Evolutionary conservation across 2,113 vertebrate genomes (phyloP), one percentile per base, ranked within the genome.

Genomic region (Xerus inauris): DNA sequence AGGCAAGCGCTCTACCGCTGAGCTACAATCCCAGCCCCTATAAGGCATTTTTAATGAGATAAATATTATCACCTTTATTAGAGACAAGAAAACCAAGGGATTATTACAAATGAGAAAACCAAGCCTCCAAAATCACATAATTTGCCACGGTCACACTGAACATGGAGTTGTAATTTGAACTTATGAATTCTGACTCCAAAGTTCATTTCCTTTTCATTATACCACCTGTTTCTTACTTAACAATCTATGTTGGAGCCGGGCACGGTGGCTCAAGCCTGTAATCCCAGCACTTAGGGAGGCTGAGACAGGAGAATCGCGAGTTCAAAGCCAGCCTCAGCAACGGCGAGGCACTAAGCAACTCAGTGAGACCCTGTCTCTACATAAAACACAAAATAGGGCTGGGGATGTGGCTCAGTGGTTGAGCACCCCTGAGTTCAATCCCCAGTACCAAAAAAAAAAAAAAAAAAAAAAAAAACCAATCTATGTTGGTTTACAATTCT

Each of bases 31-130:
- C 49, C 13, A 51, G 49, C 49, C 12, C 79, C 26, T 42, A 84
- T 42, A 49, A 92, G 87, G 13, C 32, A 73, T 35, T 81, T 85
- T 67, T 89, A 88, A 87, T 65, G 38, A 65, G 49, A 17, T 47
- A 83, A 67, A 11, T 85, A 88, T 64, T 79, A 65, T 65, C 30
- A 93, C 12, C 42, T 81, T 87, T 73, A 88, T 9, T 80, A 45
- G 6, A 79, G 40, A 73, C 6, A 89, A 95, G 30, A 94, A 91
- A 87, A 94, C 32, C 26, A 40, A 75, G 13, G 3, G 32, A 76
- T 57, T 93, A 75, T 84, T 38, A 94, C 22, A 91, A 93, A 93
- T 69, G 49, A 94, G 42, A 94, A 85, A 91, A 67, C n/a, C 40
- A 97, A 97, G 64, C 28, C 35, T 88, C 86, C 73, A 49, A 92